phyloP scores from a whole-genome alignment of 2,797 vertebrate species.

The Acanthiza pusilla region DNA sequence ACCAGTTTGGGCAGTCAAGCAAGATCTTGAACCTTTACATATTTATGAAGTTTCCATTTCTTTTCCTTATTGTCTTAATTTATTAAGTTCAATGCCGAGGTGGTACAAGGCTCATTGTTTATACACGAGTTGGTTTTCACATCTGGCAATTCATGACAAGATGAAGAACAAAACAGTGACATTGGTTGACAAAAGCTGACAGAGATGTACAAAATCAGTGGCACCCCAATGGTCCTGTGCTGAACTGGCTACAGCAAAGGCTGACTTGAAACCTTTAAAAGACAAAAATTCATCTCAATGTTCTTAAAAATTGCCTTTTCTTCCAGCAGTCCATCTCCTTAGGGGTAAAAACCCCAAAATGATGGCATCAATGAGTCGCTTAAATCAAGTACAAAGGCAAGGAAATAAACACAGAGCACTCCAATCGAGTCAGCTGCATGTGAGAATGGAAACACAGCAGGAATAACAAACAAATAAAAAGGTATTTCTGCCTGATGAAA shows the following conservation, averaged over 20 bases:
- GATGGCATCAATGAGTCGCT: background rate
- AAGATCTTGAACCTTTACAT: background rate
- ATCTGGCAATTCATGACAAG: background rate
- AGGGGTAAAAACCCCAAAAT: background rate
- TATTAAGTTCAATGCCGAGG: constrained; percentile 13
- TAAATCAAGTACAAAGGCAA: background rate
- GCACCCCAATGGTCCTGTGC: background rate
- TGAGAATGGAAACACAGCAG: background rate
- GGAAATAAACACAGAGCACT: background rate
- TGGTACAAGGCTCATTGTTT: constrained; percentile 9
- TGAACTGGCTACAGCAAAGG: background rate
- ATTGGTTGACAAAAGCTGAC: background rate
- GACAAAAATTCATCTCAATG: background rate
- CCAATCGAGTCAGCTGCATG: background rate
- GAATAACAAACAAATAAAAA: background rate
- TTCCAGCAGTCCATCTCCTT: background rate
- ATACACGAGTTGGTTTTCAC: background rate
- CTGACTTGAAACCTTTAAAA: background rate
- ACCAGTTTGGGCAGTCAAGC: background rate
- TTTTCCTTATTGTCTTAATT: background rate
- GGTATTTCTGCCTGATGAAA: background rate
- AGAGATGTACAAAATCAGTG: background rate
- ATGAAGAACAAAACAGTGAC: constrained; percentile 7
- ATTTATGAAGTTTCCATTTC: background rate
- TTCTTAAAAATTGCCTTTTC: background rate